Base-by-base conservation (phyloP, 2,888 invertebrate species). In the Catocala sponsa region DNA sequence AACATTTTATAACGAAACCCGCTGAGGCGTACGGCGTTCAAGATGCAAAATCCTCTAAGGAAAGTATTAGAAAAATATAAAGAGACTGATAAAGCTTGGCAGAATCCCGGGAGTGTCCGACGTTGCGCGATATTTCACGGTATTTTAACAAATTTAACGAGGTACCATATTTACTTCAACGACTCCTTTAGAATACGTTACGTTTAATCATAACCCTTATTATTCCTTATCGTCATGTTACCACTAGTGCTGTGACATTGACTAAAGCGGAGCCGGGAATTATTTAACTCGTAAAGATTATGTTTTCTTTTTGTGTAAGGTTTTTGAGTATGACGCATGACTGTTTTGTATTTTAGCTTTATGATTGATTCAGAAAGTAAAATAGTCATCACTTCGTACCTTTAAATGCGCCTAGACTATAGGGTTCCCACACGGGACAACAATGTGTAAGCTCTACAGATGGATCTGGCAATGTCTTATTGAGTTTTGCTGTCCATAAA, bases 111-210 rank as follows among this genome's bases (percentile, higher is more conserved):
- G 90, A 90, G 91, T 90, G 88, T 90, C 89, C 91, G 87, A 82
- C 88, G 90, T 87, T 82, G 87, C 88, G 87, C 83, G 85, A 91
- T 91, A 91, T 93, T 93, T 93, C 89, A 94, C 93, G 94, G 92
- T 92, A 90, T 94, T 94, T 94, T 92, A 92, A 92, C 94, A 92
- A 90, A 89, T 94, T 94, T 94, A 94, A 94, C 94, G 93, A 94
- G 92, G 87, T 85, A 73, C 86, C 88, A 87, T 90, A 89, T 90
- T 91, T 91, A 91, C 90, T 91, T 87, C 86, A 86, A 88, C 90
- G 89, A 88, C 67, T 70, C 69, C 74, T 81, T 80, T 77, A 82
- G 81, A 83, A 86, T 87, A 83, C 80, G 83, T 86, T 72, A 80
- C 79, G 77, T 84, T 81, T 86, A 82, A 85, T 84, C 85, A 80